These are phyloP conservation scores for Nesospiza acunhae DNA, from an alignment of 2,113 vertebrate species.

Conservation along the genomic window DNA sequence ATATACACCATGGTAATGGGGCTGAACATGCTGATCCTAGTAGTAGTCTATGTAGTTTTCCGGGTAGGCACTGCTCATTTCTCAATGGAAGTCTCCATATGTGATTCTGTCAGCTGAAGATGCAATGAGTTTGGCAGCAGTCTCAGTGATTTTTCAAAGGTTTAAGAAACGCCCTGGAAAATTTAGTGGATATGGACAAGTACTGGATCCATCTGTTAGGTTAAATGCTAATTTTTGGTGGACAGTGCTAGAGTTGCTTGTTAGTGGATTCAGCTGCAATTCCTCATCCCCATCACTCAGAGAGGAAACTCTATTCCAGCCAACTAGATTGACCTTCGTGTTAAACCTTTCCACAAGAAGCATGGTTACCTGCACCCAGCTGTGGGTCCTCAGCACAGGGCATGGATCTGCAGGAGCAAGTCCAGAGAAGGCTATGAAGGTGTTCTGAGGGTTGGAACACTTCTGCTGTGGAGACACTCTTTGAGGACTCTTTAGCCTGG, in stretches of 20 bases:
- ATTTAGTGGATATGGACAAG: not conserved
- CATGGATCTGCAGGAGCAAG: not conserved
- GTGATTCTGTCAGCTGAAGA: not conserved
- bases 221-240: not conserved
- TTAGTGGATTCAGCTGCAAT: not conserved
- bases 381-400: not conserved
- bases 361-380: not conserved
- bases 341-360: not conserved
- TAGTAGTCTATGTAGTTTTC: not conserved
- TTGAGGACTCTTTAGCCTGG: not conserved
- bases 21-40: not conserved
- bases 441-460: not conserved
- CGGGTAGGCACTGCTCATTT: not conserved
- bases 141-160: not conserved
- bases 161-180: not conserved
- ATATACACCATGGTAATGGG: not conserved
- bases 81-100: not conserved
- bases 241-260: not conserved
- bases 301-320: not conserved
- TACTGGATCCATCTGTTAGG: not conserved
- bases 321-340: rapidly evolving
- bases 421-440: not conserved
- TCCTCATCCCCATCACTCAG: not conserved
- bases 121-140: not conserved
- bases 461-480: not conserved